phyloP scores from a whole-genome alignment of 2,888 invertebrate species.

The Leucoma salicis region DNA sequence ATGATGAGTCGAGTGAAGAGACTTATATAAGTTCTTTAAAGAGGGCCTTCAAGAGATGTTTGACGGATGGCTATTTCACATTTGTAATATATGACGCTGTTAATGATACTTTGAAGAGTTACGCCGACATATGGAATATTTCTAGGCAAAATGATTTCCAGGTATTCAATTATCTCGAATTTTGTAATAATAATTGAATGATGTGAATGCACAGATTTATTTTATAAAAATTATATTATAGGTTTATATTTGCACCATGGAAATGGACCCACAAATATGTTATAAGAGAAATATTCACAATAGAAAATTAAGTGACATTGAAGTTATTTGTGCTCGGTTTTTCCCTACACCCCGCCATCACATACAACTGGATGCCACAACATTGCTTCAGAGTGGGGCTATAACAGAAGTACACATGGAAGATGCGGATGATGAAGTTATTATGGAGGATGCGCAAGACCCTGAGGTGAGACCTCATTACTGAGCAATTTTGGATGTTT shows the following conservation, averaged over 20 bases:
- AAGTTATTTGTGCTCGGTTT: conserved; percentile 87
- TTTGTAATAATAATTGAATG: too few relatives aligned
- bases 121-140: conserved; percentile 94
- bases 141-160: conserved; percentile 93
- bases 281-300: conserved; percentile 92
- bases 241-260: conserved; percentile 96
- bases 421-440: conserved; percentile 79
- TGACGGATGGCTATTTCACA: conserved; percentile 94
- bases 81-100: conserved; percentile 97
- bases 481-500: conserved; percentile 13
- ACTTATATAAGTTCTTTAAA: conserved; percentile 90
- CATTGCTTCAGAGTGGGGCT: conserved; percentile 91
- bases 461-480: conserved; percentile 67
- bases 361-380: conserved; percentile 90
- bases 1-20: conserved; percentile 91
- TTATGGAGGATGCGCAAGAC: conserved; percentile 65
- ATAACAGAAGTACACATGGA: conserved; percentile 95
- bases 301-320: conserved; percentile 89
- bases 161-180: too few relatives aligned
- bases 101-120: conserved; percentile 90
- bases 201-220: neutral
- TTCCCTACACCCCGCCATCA: conserved; percentile 91
- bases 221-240: conserved; percentile 52
- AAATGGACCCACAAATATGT: conserved; percentile 90
- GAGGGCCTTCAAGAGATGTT: conserved; percentile 94